Evolutionary conservation across 2,797 vertebrate species (phyloP), one percentile per base, ranked within the genome.

Genomic region (Phoeniculus purpureus): DNA sequence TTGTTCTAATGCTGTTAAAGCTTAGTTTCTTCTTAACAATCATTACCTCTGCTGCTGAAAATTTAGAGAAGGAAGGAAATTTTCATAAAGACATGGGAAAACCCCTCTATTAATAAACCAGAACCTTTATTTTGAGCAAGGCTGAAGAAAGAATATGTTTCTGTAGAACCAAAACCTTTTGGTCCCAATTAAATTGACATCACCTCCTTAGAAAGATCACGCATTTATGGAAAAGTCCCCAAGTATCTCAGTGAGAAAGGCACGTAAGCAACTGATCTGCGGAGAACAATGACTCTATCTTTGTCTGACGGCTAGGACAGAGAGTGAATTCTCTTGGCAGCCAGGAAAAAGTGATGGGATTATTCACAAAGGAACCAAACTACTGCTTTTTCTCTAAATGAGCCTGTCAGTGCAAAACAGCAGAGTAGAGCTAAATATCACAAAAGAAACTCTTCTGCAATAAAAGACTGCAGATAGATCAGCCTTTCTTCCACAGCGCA

Each of bases 211-310:
- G 48, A 71, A 91, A 81, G 56, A 82, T 72, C 37, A 75, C 60
- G 40, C 21, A 70, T 10, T 2, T 31, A 64, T 19, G 67, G 50
- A 86, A 93, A 83, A 81, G 52, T 16, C 82, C 19, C 67, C 70
- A 31, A 50, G 47, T 76, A 62, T 56, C 79, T 90, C 19, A 3
- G 32, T 61, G 67, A 77, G 93, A 95, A 89, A 84, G n/a, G 23
- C 82, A 90, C 90, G 64, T 88, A 88, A 88, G 80, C 67, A 95
- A 95, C 85, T 77, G 81, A 89, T 67, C 80, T 88, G 26, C 8
- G 20, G 93, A 81, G 54, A 95, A 92, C 71, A 94, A 91, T 74
- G 22, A 89, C 68, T 88, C 68, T 75, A 72, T 75, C 59, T 92
- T 81, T 94, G 90, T 84, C 50, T 84, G 86, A 67, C 74, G 84